Base-by-base conservation (phyloP, 2,888 invertebrate species). In the Stenurella melanura region DNA sequence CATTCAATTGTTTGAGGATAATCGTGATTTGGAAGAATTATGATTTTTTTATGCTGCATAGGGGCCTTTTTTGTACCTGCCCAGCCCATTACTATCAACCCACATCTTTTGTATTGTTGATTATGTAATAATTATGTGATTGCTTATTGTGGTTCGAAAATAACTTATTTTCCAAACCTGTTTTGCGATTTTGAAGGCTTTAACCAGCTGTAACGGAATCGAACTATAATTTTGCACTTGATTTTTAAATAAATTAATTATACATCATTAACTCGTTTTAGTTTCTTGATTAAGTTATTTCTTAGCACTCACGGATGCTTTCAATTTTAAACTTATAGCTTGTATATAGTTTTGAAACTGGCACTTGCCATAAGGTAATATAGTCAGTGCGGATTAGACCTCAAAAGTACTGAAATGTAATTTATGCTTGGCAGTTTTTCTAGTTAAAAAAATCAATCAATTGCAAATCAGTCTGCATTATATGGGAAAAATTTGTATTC, bases 1-100 rank as follows among this genome's bases (percentile, higher is more conserved):
- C 74, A 42, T 75, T 73, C 75, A 75, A 81, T 83, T 82, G 81
- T 82, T 78, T 72, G 75, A 68, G 74, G 73, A 79, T 76, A 76
- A 75, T 80, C 79, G 76, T 79, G 80, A 81, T 82, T 82, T 75
- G 76, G 76, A 76, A 76, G 75, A 78, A 78, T 82, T 78, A 78
- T 79, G 75, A 75, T 70, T 75, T 79, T 78, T 79, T 70, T 60
- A 67, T 56, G 54, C 42, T 11, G 12, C 61, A 67, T 50, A 67
- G 67, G 67, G 67, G 56, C 54, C 19, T 26, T 54, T 50, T 54
- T 21, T 42, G 18, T 67, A 67, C 54, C 67, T 67, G 54, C 56
- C 56, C 26, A 54, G 67, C n/a, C 56, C 30, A 58, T 69, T 69
- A 30, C 50, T 42, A 56, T 54, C 73, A 54, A 18, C 73, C 73